phyloP scores from a whole-genome alignment of 2,113 vertebrate species.

The Pavo muticus region DNA sequence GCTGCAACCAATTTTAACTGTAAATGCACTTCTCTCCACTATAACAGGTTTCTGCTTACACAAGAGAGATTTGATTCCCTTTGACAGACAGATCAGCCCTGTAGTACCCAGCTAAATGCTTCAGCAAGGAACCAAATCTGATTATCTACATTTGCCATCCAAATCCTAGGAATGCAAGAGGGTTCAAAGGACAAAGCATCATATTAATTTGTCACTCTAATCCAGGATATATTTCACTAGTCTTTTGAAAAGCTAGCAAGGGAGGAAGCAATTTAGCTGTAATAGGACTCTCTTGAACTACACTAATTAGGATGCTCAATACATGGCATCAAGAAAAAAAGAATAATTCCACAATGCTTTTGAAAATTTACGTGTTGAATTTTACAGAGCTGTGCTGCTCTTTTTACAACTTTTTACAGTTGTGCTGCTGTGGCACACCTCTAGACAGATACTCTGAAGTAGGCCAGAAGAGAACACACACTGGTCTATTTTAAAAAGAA shows the following conservation, averaged over 20 bases:
- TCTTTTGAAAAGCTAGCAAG: neutral
- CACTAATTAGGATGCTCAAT: neutral
- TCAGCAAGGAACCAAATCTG: neutral
- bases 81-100: neutral
- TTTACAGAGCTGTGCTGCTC: neutral
- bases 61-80: neutral
- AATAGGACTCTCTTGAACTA: neutral
- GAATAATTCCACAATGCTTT: neutral
- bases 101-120: neutral
- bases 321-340: neutral
- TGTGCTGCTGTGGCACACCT: neutral
- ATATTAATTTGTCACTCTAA: neutral
- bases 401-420: too few relatives aligned
- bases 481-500: neutral
- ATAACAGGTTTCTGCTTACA: neutral
- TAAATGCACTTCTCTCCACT: neutral
- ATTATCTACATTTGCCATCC: neutral
- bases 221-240: neutral
- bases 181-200: neutral
- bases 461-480: neutral
- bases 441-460: neutral
- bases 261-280: neutral
- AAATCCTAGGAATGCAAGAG: neutral
- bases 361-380: neutral
- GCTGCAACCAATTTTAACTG: neutral